A percentile compares a stretch with the other conserved stretches of the same genome.
Evolutionary conservation across 2,113 vertebrate species (phyloP).

Genomic region (Myotis brandtii): DNA sequence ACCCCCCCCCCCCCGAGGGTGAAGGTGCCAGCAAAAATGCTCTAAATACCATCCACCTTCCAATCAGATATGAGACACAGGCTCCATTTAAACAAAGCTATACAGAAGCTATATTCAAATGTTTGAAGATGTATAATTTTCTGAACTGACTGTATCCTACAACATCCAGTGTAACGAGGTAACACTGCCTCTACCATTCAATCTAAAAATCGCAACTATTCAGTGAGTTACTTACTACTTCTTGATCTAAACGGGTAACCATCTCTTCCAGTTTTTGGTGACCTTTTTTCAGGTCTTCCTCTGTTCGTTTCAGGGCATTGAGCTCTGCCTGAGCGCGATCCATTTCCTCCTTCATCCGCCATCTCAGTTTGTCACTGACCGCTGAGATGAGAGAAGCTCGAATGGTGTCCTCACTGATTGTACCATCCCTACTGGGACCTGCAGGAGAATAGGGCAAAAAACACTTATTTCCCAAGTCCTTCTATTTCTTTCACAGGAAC

Average conservation of each 20-base stretch:
- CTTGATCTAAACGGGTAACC: slow-evolving; percentile 96
- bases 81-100: neutral
- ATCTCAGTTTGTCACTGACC: slow-evolving; percentile 97
- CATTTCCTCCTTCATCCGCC: slow-evolving; percentile 99
- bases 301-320: slow-evolving; percentile 96
- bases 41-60: neutral
- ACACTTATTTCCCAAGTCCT: neutral
- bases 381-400: slow-evolving; percentile 97
- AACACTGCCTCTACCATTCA: neutral
- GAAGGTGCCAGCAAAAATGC: neutral
- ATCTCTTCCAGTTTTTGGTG: slow-evolving; percentile 99
- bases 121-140: neutral
- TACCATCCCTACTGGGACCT: slow-evolving; percentile 96
- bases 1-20: neutral
- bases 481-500: neutral
- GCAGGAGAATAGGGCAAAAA: slow-evolving; percentile 14
- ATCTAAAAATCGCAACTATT: neutral
- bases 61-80: neutral
- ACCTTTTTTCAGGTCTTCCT: slow-evolving; percentile 98
- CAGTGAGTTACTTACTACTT: slow-evolving; percentile 92
- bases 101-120: neutral
- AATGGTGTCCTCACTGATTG: slow-evolving; percentile 98
- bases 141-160: neutral
- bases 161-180: neutral
- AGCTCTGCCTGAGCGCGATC: slow-evolving; percentile 97